Percentiles rank a stretch among this genome's conserved stretches.
Conservation (phyloP, 1,140 invertebrate genomes). For the Tetramorium alpestre region DNA sequence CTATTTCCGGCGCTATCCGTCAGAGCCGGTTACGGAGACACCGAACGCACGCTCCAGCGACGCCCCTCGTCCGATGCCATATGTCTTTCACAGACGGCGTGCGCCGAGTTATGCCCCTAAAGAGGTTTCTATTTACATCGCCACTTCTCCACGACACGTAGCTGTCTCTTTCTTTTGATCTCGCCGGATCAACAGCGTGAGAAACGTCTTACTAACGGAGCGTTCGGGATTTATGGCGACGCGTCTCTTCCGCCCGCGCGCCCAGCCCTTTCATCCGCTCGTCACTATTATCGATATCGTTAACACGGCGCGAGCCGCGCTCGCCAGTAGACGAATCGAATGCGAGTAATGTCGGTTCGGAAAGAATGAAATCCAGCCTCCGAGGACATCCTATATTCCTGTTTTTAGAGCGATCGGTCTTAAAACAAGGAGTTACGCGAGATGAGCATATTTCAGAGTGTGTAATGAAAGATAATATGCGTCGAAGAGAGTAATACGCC, state of each 20-base stretch:
- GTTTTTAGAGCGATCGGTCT: conserved; percentile 50
- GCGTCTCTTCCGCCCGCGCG: background rate
- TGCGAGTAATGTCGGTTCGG: background rate
- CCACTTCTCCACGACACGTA: conserved; percentile 67
- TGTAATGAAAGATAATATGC: conserved; percentile 55
- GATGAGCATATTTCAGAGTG: conserved; percentile 34
- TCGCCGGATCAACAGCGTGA: conserved; percentile 63
- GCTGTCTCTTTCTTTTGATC: conserved; percentile 42
- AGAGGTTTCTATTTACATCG: conserved; percentile 84
- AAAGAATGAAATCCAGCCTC: conserved; percentile 41
- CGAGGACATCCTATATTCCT: conserved; percentile 38
- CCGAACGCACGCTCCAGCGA: conserved; percentile 72
- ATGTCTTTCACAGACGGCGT: conserved; percentile 83
- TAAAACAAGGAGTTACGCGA: conserved; percentile 47
- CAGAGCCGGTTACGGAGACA: conserved; percentile 82
- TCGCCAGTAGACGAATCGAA: background rate
- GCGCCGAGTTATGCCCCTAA: conserved; percentile 83
- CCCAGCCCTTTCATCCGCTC: background rate
- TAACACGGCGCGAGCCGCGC: background rate
- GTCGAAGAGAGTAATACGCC: conserved; percentile 41
- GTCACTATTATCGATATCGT: background rate
- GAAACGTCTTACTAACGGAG: conserved; percentile 70
- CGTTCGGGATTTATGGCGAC: conserved; percentile 47
- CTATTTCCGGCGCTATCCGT: conserved; percentile 85
- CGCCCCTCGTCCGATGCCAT: conserved; percentile 79